Conservation (phyloP, 2,113 vertebrate species). For the Elephas maximus region DNA sequence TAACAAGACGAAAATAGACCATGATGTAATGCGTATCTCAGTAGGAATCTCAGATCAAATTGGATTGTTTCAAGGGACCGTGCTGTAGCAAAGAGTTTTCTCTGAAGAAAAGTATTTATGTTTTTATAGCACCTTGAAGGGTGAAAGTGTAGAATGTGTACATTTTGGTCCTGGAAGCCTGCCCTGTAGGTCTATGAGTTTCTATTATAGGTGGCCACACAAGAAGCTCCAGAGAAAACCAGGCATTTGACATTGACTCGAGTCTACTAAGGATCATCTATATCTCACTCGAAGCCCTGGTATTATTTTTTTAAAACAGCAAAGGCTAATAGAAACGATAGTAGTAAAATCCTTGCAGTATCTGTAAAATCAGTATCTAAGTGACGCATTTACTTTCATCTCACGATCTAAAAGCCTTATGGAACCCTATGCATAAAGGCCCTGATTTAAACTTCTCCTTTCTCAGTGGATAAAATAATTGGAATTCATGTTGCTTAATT, state of each 20-base stretch:
- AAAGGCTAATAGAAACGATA: slow-evolving; percentile 18
- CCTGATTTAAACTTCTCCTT: slow-evolving; percentile 54
- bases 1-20: slow-evolving; percentile 89
- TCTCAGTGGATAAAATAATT: slow-evolving; percentile 43
- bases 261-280: slow-evolving; percentile 57
- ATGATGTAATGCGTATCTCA: slow-evolving; percentile 89
- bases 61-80: slow-evolving; percentile 67
- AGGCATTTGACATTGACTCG: slow-evolving; percentile 72
- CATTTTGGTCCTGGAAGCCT: slow-evolving; percentile 79
- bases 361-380: slow-evolving; percentile 42
- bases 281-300: neutral
- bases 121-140: slow-evolving; percentile 79
- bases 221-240: slow-evolving; percentile 76
- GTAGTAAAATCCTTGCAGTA: slow-evolving; percentile 10
- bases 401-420: slow-evolving; percentile 11
- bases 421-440: neutral
- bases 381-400: neutral
- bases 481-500: neutral
- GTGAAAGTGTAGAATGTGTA: slow-evolving; percentile 73
- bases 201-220: slow-evolving; percentile 79
- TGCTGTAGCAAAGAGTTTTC: slow-evolving; percentile 63
- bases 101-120: slow-evolving; percentile 72
- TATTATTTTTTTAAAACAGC: neutral
- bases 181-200: slow-evolving; percentile 61
- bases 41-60: slow-evolving; percentile 82